These are phyloP conservation scores for Tenthredo amoena DNA, from an alignment of 2,888 invertebrate genomes.

Conservation along the genomic window DNA sequence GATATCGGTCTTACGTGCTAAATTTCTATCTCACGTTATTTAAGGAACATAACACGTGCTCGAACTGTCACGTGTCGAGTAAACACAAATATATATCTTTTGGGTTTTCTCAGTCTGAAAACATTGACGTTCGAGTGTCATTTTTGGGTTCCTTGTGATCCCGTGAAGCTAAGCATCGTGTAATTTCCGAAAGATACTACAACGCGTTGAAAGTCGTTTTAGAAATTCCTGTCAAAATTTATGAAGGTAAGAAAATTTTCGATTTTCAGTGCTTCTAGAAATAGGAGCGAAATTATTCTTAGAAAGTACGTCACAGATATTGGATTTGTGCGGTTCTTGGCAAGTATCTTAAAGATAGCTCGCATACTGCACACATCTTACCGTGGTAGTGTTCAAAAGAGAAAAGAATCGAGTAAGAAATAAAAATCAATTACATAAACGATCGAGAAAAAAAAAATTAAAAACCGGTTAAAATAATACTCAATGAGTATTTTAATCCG, in stretches of 20 bases:
- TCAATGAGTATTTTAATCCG: not conserved
- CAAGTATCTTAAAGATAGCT: conserved; percentile 7
- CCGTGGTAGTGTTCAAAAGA: not conserved
- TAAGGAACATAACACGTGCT: conserved; percentile 27
- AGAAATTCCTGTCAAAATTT: conserved; percentile 1
- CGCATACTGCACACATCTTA: not conserved
- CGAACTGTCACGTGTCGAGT: conserved; percentile 31
- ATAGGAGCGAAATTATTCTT: conserved; percentile 9
- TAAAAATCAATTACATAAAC: not conserved
- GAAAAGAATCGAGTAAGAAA: not conserved
- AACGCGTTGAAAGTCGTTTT: not conserved
- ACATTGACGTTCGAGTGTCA: not conserved
- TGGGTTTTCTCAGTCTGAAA: not conserved
- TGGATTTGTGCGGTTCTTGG: conserved; percentile 20
- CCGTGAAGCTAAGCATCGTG: not conserved
- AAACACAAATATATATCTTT: not conserved
- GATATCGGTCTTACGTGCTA: not conserved
- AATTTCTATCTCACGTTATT: conserved; percentile 12
- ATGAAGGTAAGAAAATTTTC: not conserved
- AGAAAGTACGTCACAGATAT: conserved; percentile 25
- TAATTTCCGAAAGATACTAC: not conserved
- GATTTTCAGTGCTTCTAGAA: not conserved
- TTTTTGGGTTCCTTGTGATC: not conserved
- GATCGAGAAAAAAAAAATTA: not conserved
- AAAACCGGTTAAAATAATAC: not conserved